Evolutionary conservation across 2,797 vertebrate genomes (phyloP), one percentile per base, ranked within the genome.

Genomic region (Poecilia velifera): DNA sequence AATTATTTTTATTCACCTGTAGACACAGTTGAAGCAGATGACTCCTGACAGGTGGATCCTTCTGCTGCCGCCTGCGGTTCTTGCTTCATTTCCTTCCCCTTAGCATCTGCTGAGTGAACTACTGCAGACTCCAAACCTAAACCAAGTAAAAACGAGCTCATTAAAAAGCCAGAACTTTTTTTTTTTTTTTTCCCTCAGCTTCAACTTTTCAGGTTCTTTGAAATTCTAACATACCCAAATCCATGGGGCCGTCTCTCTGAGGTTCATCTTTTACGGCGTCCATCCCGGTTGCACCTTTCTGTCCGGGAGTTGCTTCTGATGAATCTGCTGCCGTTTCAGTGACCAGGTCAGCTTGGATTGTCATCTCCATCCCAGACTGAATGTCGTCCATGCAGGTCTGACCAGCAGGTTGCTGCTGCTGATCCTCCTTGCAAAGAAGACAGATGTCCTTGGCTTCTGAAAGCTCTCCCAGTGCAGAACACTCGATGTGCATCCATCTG

Each of bases 401-500:
- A 85, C 72, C 79, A 84, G 86, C 76, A 86, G 87, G 80, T 81
- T 91, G 89, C 87, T 93, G 89, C 87, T 93, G 78, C 84, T 85
- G 94, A 25, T 90, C 83, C 51, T 94, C 94, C 79, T 93, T 94
- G 79, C 96, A 96, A 87, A 94, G 93, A 76, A 90, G 79, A 88
- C 96, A 96, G 83, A 94, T 83, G 85, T 87, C 93, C 86, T 95
- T 95, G 78, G 91, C 89, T 85, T 94, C 93, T 76, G 89, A 83
- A 80, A 86, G 57, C 70, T 91, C 94, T 45, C 79, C 88, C 1
- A 68, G 47, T 84, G 85, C 82, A 57, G 93, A 83, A 90, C 96
- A 97, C 71, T 95, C 94, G 73, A 86, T 88, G 88, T 97, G 96
- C 76, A 96, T 93, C 91, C 90, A 95, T 87, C 96, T 97, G 83